Base-by-base conservation (phyloP, 2,888 invertebrate species). In the Amblyteles armatorius region DNA sequence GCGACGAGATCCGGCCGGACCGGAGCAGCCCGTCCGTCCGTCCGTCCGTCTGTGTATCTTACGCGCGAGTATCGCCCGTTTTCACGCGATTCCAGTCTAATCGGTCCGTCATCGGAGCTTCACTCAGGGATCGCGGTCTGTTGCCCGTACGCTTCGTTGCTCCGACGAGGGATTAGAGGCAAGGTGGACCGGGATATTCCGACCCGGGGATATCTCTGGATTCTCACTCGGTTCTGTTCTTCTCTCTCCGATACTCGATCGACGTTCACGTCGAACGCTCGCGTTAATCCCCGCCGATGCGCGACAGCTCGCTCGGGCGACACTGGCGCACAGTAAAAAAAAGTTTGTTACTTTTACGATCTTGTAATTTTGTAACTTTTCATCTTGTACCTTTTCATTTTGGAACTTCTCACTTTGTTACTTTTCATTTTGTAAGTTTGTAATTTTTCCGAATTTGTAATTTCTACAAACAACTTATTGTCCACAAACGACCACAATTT, bases 31-130 rank as follows among this genome's bases (percentile, higher is more conserved):
- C 55, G 74, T 78, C 67, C 73, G 72, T 72, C 80, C 26, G 74
- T 44, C 40, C 63, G 29, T 57, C 40, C 67, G 57, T 52, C 52
- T 26, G 74, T 50, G 69, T n/a, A 82, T 57, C 36, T 68, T 50
- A 63, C 73, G 71, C 76, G 79, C 57, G 76, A 83, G 52, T 65
- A 60, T 44, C 71, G 77, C 73, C 67, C 57, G 52, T 80, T 77
- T 84, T 84, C 84, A 84, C 77, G 72, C 77, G 67, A 72, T 73
- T 73, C 36, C 22, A 84, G 84, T 80, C 84, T 80, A 84, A 84
- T 84, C 84, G 84, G 72, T 57, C 77, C 84, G 80, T 84, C 84
- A 80, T 84, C 84, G 57, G 72, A 80, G 57, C 67, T 68, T 72
- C 71, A 13, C 71, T 48, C 69, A 13, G 71, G 67, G 26, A 22